phyloP scores from a whole-genome alignment of 2,113 vertebrate species.

The Chamaetylas fuelleborni region DNA sequence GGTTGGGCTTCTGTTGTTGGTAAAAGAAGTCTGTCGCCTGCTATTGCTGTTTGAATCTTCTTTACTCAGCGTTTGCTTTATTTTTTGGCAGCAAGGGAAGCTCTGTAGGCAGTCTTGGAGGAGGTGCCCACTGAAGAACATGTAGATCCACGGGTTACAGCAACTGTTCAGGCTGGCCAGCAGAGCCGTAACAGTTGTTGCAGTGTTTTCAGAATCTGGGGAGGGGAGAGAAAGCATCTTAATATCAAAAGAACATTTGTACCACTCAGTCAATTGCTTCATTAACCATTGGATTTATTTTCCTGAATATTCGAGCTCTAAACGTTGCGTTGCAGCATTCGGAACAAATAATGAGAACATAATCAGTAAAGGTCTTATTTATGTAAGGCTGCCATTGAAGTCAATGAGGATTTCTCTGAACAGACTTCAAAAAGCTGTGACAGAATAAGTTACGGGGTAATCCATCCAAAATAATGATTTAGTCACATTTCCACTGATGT shows the following conservation, averaged over 20 bases:
- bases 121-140: constrained; percentile 97
- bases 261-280: background rate
- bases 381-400: background rate
- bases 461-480: background rate
- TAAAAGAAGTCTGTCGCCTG: constrained; percentile 84
- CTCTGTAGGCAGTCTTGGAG: constrained; percentile 88
- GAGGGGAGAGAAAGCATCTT: background rate
- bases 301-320: background rate
- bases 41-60: constrained; percentile 90
- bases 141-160: constrained; percentile 98
- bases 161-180: constrained; percentile 95
- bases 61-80: constrained; percentile 76
- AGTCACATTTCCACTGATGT: background rate
- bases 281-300: background rate
- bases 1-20: constrained; percentile 83
- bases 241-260: background rate
- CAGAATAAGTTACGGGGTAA: background rate
- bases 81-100: constrained; percentile 79
- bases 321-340: background rate
- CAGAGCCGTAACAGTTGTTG: constrained; percentile 86
- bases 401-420: background rate
- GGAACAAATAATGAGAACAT: background rate
- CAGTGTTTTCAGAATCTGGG: constrained; percentile 89
- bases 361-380: background rate
- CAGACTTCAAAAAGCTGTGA: background rate